Conservation (phyloP, 2,888 invertebrate species). For the Diarsia mendica region DNA sequence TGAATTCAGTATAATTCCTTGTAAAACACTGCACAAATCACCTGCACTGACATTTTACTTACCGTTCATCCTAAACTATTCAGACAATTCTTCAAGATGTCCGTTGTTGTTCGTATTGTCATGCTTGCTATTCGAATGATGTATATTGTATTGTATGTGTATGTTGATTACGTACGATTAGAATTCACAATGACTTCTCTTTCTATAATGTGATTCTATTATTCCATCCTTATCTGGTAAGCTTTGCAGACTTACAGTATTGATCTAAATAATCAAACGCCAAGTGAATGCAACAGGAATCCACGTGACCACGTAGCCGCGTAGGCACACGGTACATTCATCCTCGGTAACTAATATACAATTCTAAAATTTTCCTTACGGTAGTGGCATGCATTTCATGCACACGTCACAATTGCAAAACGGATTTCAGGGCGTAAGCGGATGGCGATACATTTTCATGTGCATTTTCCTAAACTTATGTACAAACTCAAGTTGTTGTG, state of each 20-base stretch:
- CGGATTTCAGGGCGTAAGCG: slow-evolving; percentile 12
- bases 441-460: slow-evolving; percentile 12
- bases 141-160: background rate
- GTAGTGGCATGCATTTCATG: slow-evolving; percentile 6
- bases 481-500: slow-evolving; percentile 35
- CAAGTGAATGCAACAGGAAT: background rate
- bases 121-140: slow-evolving; percentile 21
- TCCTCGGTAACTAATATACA: slow-evolving; percentile 8
- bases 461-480: slow-evolving; percentile 43
- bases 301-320: background rate
- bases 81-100: slow-evolving; percentile 16
- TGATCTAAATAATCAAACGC: slow-evolving; percentile 30
- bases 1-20: slow-evolving; percentile 39
- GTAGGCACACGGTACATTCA: background rate
- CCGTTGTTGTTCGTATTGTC: background rate
- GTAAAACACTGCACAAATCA: slow-evolving; percentile 29
- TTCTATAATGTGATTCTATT: slow-evolving; percentile 32
- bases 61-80: slow-evolving; percentile 3
- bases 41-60: background rate
- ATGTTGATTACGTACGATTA: slow-evolving; percentile 24
- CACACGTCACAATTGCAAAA: slow-evolving; percentile 26
- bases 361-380: slow-evolving; percentile 27
- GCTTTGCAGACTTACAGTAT: slow-evolving; percentile 4
- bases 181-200: slow-evolving; percentile 16
- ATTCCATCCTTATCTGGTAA: slow-evolving; percentile 1